Evolutionary conservation across 1,140 invertebrate genomes (phyloP), one percentile per base, ranked within the genome.

Genomic region (Mesaphorura yosii): DNA sequence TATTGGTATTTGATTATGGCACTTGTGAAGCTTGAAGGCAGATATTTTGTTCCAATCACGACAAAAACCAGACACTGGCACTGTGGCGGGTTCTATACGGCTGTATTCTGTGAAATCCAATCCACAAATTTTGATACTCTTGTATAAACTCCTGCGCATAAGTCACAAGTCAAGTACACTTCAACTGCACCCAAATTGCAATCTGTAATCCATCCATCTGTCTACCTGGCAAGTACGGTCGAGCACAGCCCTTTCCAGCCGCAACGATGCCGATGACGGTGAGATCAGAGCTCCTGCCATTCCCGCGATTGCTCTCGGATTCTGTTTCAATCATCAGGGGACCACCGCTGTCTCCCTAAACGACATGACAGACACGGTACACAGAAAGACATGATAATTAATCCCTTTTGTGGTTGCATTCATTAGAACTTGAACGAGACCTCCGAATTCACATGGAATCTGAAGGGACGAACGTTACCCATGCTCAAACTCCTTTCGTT

Each of bases 161-260:
- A 28, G 14, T 20, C 19, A 19, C 57, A 40, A 29, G 34, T 50
- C 40, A 49, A 59, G 15, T 53, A 49, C 37, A 37, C 47, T 17
- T 48, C 57, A 12, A 29, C 28, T 5, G 48, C 47, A 59, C 51
- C 10, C n/a, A 34, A 10, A 10, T 34, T 34, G n/a, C 10, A 34
- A 34, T 34, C n/a, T 34, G 31, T 10, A 34, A 34, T 10, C 10
- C 31, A 56, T n/a, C n/a, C n/a, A n/a, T n/a, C n/a, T n/a, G n/a
- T n/a, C n/a, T 23, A n/a, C 54, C 54, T 5, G 57, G 57, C 15
- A 55, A 46, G 15, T 4, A 28, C 19, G 26, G 17, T 22, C 57
- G 47, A 31, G 41, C 57, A 47, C 57, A 59, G 15, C 57, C 57
- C 44, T 44, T 50, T 12, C 57, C 57, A 14, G 46, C 40, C 4